These are phyloP conservation scores for Alethe diademata DNA, from an alignment of 2,113 vertebrate species.

Conservation along the genomic window DNA sequence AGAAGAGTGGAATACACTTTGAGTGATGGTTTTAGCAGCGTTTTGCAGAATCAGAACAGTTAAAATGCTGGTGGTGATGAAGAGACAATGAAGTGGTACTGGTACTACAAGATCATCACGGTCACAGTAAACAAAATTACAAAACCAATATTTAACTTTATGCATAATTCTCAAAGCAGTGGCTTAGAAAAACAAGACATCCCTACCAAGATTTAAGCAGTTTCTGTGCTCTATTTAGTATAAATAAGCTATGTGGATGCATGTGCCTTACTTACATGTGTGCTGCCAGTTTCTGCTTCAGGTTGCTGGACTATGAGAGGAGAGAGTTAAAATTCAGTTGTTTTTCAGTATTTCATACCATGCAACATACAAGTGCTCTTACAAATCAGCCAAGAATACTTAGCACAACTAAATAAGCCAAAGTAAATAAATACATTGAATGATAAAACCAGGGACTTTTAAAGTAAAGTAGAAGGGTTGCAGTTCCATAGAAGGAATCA, in stretches of 20 bases:
- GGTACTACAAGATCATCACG: not conserved
- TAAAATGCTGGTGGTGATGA: not conserved
- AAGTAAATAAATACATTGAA: not conserved
- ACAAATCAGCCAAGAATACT: not conserved
- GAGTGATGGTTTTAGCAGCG: not conserved
- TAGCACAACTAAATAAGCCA: not conserved
- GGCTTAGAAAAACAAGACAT: not conserved
- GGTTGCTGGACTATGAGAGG: constrained; percentile 84
- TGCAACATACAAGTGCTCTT: not conserved
- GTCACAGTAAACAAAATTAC: not conserved
- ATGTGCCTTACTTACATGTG: constrained; percentile 89
- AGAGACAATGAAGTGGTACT: not conserved
- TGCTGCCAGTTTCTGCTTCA: constrained; percentile 92
- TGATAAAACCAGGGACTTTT: not conserved
- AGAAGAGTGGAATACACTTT: not conserved
- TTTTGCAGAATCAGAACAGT: not conserved
- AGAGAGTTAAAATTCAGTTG: constrained; percentile 47
- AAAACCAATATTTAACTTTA: not conserved
- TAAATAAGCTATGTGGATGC: not conserved
- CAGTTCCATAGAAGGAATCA: not conserved
- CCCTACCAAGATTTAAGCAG: not conserved
- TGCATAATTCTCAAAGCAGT: not conserved
- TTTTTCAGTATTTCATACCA: not conserved
- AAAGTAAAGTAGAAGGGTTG: not conserved
- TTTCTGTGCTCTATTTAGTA: not conserved